Evolutionary conservation across 2,113 vertebrate genomes (phyloP).

Genomic region (Pogona vitticeps): DNA sequence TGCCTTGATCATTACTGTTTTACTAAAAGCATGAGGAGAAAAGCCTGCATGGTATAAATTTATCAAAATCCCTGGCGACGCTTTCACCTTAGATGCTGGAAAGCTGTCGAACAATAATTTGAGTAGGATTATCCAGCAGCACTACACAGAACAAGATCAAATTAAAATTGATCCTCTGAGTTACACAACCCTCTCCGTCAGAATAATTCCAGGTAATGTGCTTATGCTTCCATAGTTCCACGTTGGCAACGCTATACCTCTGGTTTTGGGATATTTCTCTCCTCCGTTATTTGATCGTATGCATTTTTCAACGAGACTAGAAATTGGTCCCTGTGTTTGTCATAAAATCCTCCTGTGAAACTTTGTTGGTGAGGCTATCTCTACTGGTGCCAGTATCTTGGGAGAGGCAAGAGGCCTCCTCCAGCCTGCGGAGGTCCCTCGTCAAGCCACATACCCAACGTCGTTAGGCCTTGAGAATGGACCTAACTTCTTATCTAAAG

Average conservation of each 20-base stretch:
- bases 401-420: too few species aligned
- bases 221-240: background rate
- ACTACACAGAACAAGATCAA: background rate
- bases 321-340: background rate
- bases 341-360: background rate
- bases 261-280: background rate
- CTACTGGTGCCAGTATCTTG: too few species aligned
- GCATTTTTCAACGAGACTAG: background rate
- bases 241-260: background rate
- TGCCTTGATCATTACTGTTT: background rate
- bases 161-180: constrained; percentile 29
- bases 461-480: too few species aligned
- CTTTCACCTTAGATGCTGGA: constrained; percentile 18
- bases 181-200: background rate
- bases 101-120: constrained; percentile 38
- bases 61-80: constrained; percentile 19
- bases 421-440: too few species aligned
- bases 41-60: constrained; percentile 8
- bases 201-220: background rate
- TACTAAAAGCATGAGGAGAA: background rate
- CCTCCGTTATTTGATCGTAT: background rate
- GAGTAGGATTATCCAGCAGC: background rate
- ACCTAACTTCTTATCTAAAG: too few species aligned
- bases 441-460: too few species aligned
- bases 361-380: too few species aligned